Conservation (phyloP, 2,797 vertebrate species). For the Pseudomugil gertrudae region DNA sequence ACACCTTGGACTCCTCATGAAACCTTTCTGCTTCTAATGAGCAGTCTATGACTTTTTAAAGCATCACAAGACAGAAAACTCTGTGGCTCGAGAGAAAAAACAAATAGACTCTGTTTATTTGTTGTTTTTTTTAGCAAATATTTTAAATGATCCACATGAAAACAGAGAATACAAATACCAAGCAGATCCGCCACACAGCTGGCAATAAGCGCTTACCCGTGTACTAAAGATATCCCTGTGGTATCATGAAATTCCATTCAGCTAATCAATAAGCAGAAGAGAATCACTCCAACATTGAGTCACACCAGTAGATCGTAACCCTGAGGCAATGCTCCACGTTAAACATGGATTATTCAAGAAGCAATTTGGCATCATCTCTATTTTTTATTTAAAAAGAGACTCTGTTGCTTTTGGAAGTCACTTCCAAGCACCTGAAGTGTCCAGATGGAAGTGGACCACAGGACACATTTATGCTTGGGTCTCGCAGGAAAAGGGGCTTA, state of each 20-base stretch:
- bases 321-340: neutral
- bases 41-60: conserved; percentile 6
- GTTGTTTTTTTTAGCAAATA: neutral
- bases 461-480: neutral
- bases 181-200: neutral
- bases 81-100: neutral
- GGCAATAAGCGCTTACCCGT: neutral
- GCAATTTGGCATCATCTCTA: conserved; percentile 36
- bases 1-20: neutral
- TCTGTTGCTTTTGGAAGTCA: conserved; percentile 27
- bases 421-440: conserved; percentile 10
- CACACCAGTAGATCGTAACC: conserved; percentile 14
- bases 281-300: neutral
- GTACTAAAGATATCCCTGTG: neutral
- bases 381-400: conserved; percentile 43
- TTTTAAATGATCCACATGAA: neutral
- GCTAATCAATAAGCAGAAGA: conserved; percentile 6
- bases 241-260: neutral
- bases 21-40: conserved; percentile 29
- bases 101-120: rapidly evolving
- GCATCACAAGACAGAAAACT: neutral
- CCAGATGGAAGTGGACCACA: conserved; percentile 19
- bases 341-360: conserved; percentile 53
- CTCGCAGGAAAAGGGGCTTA: conserved; percentile 6
- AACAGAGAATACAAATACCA: neutral